Percentiles rank a stretch among this genome's conserved stretches.
Conservation (phyloP, 2,888 invertebrate genomes). For the Homarus gammarus region DNA sequence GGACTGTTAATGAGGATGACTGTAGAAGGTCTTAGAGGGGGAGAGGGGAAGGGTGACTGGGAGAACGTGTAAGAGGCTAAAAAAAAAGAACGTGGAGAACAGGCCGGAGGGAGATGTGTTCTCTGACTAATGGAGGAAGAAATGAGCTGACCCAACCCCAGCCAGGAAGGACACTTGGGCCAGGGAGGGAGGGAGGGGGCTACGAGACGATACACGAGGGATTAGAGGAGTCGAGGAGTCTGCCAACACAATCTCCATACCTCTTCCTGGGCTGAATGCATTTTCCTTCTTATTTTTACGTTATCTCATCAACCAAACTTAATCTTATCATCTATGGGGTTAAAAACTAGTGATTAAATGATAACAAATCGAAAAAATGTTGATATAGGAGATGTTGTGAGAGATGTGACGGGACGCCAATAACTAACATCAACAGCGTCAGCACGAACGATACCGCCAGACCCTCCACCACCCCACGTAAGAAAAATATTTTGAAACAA, state of each 20-base stretch:
- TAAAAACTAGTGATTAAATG: too few species aligned
- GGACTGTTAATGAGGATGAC: too few species aligned
- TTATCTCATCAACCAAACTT: too few species aligned
- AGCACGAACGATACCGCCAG: too few species aligned
- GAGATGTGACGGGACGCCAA: too few species aligned
- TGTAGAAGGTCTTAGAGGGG: too few species aligned
- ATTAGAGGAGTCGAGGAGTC: not conserved
- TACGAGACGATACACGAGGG: not conserved
- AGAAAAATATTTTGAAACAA: not conserved
- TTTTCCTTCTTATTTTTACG: too few species aligned
- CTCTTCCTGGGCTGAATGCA: not conserved
- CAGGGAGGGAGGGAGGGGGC: not conserved
- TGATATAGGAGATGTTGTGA: too few species aligned
- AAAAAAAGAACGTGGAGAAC: slow-evolving; percentile 7
- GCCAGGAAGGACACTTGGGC: not conserved
- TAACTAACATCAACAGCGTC: too few species aligned
- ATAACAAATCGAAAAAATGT: too few species aligned
- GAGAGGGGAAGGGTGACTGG: not conserved
- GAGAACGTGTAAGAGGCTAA: not conserved
- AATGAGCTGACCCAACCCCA: slow-evolving; percentile 1
- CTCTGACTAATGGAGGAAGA: slow-evolving; percentile 29
- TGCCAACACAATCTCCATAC: not conserved
- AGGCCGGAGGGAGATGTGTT: not conserved
- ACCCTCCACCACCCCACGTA: not conserved
- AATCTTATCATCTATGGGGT: too few species aligned